Conservation (phyloP, 2,888 invertebrate genomes). For the Micoletzkya japonica region DNA sequence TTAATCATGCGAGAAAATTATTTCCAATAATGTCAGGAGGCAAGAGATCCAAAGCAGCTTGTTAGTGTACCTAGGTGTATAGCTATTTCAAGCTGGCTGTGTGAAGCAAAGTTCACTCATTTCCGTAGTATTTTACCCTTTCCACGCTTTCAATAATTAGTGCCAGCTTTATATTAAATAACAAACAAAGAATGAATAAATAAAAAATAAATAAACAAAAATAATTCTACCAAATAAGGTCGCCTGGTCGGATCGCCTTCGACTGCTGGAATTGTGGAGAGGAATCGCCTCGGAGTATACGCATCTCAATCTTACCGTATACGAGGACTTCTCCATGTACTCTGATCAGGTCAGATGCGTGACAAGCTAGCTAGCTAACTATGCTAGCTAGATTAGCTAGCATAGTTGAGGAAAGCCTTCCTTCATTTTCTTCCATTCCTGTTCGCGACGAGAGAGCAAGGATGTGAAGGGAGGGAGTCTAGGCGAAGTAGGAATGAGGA, state of each 20-base stretch:
- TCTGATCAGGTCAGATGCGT: constrained; percentile 56
- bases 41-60: too few relatives aligned
- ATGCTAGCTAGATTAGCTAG: too few relatives aligned
- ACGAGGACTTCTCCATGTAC: constrained; percentile 63
- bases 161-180: too few relatives aligned
- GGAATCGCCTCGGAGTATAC: constrained; percentile 53
- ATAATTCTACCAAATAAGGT: constrained; percentile 19
- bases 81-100: too few relatives aligned
- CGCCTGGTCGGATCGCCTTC: constrained; percentile 30
- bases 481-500: neutral
- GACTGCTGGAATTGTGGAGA: constrained; percentile 51
- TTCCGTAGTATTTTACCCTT: too few relatives aligned
- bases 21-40: neutral
- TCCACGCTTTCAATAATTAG: too few relatives aligned
- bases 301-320: constrained; percentile 61
- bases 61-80: too few relatives aligned
- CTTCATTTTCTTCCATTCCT: too few relatives aligned
- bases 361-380: neutral
- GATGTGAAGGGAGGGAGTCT: neutral
- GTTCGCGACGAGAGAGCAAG: neutral
- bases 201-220: neutral
- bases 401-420: too few relatives aligned
- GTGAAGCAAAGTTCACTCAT: too few relatives aligned
- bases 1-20: too few relatives aligned
- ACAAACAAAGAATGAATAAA: neutral